Percentiles rank a stretch among this genome's conserved stretches.
Conservation (phyloP, 2,888 invertebrate genomes). For the Hyalella azteca region DNA sequence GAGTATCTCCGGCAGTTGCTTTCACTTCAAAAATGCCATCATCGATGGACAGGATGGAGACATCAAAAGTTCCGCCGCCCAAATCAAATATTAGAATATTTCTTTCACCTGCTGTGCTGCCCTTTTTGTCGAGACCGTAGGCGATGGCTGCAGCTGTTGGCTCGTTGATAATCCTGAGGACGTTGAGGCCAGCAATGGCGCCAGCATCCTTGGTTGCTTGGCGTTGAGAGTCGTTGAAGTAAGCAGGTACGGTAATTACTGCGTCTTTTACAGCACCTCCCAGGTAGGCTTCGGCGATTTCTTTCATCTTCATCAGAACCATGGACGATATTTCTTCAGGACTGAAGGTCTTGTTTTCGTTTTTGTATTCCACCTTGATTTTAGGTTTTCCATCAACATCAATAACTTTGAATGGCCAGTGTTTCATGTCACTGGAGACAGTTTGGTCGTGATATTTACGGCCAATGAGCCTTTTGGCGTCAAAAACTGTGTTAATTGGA, state of each 20-base stretch:
- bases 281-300: slow-evolving; percentile 85
- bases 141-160: slow-evolving; percentile 75
- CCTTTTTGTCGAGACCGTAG: slow-evolving; percentile 67
- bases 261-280: slow-evolving; percentile 85
- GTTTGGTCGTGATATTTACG: slow-evolving; percentile 65
- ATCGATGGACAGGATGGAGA: slow-evolving; percentile 69
- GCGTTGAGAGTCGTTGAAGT: too few species aligned
- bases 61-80: slow-evolving; percentile 71
- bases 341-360: slow-evolving; percentile 70
- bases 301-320: slow-evolving; percentile 88
- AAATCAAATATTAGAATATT: slow-evolving; percentile 71
- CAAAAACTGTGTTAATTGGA: slow-evolving; percentile 65
- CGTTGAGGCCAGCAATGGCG: slow-evolving; percentile 87
- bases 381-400: slow-evolving; percentile 65
- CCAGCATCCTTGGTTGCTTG: too few species aligned
- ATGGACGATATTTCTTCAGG: slow-evolving; percentile 72
- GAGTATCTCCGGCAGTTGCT: slow-evolving; percentile 91
- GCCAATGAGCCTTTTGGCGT: slow-evolving; percentile 66
- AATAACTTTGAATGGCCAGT: slow-evolving; percentile 70
- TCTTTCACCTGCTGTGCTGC: slow-evolving; percentile 63
- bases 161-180: too few species aligned
- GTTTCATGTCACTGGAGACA: slow-evolving; percentile 69
- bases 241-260: slow-evolving; percentile 88
- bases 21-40: slow-evolving; percentile 71
- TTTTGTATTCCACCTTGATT: slow-evolving; percentile 69